These are phyloP conservation scores for Ceramica pisi DNA, from an alignment of 2,888 invertebrate genomes.

Conservation along the genomic window DNA sequence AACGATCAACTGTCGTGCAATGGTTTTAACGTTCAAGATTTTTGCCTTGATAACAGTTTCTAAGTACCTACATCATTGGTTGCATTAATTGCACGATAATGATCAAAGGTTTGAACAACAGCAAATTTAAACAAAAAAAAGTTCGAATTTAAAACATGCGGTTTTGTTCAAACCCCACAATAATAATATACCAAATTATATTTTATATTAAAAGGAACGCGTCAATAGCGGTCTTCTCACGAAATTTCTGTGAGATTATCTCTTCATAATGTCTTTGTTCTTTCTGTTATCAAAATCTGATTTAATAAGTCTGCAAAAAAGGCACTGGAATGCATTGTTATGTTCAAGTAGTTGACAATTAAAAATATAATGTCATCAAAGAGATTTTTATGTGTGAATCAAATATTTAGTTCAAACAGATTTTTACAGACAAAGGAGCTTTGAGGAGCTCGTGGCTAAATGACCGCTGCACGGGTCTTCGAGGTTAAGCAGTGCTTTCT, in stretches of 20 bases:
- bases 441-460: too few relatives aligned
- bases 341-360: not conserved
- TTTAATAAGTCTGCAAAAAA: not conserved
- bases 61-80: not conserved
- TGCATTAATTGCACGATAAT: not conserved
- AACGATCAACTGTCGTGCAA: slow-evolving; percentile 42
- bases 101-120: too few relatives aligned
- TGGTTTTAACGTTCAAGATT: slow-evolving; percentile 30
- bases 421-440: too few relatives aligned
- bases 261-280: not conserved
- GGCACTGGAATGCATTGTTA: not conserved
- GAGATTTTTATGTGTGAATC: too few relatives aligned
- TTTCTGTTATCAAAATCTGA: not conserved
- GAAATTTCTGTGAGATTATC: not conserved
- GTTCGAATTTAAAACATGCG: not conserved
- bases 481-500: too few relatives aligned
- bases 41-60: slow-evolving; percentile 3
- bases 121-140: too few relatives aligned
- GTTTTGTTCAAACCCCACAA: not conserved
- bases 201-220: not conserved
- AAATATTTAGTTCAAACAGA: too few relatives aligned
- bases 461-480: too few relatives aligned
- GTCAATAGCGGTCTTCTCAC: not conserved
- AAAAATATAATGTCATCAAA: too few relatives aligned
- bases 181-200: not conserved